Conservation (phyloP, 2,888 invertebrate genomes). For the Hemithea aestivaria region DNA sequence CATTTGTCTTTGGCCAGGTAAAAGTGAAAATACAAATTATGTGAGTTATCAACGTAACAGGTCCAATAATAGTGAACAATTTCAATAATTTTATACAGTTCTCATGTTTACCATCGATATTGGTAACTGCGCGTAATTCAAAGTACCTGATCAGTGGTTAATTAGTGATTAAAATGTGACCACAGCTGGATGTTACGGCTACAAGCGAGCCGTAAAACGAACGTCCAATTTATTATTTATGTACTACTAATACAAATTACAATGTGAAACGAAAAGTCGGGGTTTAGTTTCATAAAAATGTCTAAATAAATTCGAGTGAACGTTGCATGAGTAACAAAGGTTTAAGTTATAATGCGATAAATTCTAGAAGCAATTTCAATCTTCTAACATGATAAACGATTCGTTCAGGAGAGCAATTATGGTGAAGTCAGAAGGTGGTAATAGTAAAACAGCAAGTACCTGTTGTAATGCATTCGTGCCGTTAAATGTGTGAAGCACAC, state of each 20-base stretch:
- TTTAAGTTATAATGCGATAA: constrained; percentile 47
- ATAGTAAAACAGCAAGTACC: constrained; percentile 42
- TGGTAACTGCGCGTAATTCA: constrained; percentile 36
- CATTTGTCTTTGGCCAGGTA: constrained; percentile 54
- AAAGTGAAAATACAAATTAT: constrained; percentile 43
- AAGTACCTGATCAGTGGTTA: constrained; percentile 45
- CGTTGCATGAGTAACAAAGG: constrained; percentile 41
- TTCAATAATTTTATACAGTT: constrained; percentile 21
- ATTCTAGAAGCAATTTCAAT: constrained; percentile 50
- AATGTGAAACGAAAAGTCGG: not conserved
- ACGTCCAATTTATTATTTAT: constrained; percentile 13
- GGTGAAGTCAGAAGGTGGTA: constrained; percentile 36
- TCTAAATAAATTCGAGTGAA: not conserved
- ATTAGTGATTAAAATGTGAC: constrained; percentile 37
- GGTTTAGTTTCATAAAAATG: not conserved
- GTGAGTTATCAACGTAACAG: constrained; percentile 40
- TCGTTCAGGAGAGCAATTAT: constrained; percentile 68
- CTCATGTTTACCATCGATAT: constrained; percentile 22
- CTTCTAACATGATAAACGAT: constrained; percentile 67
- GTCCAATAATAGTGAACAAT: constrained; percentile 28
- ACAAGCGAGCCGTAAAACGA: constrained; percentile 11
- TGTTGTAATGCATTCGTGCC: constrained; percentile 41
- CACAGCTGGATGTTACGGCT: constrained; percentile 27
- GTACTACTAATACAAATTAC: not conserved
- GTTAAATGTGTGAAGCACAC: constrained; percentile 57